A percentile compares a stretch with the other conserved stretches of the same genome.
Conservation (phyloP, 2,113 vertebrate species). For the Parus major region DNA sequence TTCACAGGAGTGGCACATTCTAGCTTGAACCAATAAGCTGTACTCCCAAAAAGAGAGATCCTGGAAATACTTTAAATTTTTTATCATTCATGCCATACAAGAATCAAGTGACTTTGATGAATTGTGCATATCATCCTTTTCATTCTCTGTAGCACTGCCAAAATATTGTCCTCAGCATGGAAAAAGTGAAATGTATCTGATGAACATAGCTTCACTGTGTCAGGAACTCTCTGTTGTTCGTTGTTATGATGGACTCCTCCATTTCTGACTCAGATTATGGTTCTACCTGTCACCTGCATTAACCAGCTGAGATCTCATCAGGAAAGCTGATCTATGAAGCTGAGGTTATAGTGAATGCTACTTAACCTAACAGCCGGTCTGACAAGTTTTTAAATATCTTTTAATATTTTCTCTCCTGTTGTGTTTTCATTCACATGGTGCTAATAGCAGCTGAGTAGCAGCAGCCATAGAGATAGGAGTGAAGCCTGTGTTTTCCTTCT, state of each 20-base stretch:
- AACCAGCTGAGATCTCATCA: slow-evolving; percentile 33
- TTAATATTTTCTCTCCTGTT: not conserved
- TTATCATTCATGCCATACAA: not conserved
- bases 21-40: not conserved
- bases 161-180: not conserved
- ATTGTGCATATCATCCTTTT: not conserved
- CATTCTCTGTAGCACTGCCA: not conserved
- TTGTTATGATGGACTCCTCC: not conserved
- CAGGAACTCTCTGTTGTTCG: not conserved
- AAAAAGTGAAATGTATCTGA: not conserved
- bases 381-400: slow-evolving; percentile 32
- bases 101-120: slow-evolving; percentile 8
- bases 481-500: not conserved
- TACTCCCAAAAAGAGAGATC: slow-evolving; percentile 9
- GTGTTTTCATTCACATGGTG: not conserved
- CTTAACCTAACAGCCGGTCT: slow-evolving; percentile 11
- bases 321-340: slow-evolving; percentile 13
- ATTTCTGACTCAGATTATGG: not conserved
- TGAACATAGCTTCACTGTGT: not conserved
- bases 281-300: not conserved
- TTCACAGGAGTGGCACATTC: slow-evolving; percentile 30
- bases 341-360: not conserved
- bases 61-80: not conserved
- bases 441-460: not conserved
- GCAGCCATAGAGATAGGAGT: not conserved